phyloP scores from a whole-genome alignment of 1,140 invertebrate genomes.

The Popillia japonica region DNA sequence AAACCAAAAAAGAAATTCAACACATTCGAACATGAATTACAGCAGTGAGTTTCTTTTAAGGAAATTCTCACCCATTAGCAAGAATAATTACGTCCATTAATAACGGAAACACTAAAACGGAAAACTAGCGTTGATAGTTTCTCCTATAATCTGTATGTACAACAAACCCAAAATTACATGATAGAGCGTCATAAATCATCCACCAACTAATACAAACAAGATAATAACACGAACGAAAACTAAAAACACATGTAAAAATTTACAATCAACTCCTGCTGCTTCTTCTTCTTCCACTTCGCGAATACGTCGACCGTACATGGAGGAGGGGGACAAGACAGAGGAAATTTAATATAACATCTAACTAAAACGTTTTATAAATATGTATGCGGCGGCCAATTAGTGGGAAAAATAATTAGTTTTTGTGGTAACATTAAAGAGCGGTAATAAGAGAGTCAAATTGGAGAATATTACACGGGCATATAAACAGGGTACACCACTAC shows the following conservation, averaged over 20 bases:
- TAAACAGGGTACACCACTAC: neutral
- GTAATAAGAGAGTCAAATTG: slow-evolving; percentile 10
- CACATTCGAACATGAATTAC: too few species aligned
- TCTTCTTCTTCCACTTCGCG: neutral
- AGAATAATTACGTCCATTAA: too few species aligned
- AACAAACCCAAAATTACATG: neutral
- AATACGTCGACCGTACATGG: neutral
- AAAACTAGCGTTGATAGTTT: too few species aligned
- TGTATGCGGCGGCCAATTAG: slow-evolving; percentile 19
- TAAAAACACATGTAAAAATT: slow-evolving; percentile 21
- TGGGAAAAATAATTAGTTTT: slow-evolving; percentile 32
- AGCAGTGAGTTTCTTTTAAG: too few species aligned
- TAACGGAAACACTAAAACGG: too few species aligned
- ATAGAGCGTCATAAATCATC: neutral
- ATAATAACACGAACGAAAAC: slow-evolving; percentile 10
- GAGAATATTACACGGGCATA: neutral
- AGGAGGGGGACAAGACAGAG: neutral
- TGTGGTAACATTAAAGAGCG: slow-evolving; percentile 31
- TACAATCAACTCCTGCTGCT: neutral
- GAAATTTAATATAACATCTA: slow-evolving; percentile 30
- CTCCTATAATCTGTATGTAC: too few species aligned
- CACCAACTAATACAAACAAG: neutral
- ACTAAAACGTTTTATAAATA: slow-evolving; percentile 31
- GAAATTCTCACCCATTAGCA: too few species aligned
- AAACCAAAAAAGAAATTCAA: too few species aligned